Base-by-base conservation (phyloP, 1,140 invertebrate species). In the Euschistus heros region DNA sequence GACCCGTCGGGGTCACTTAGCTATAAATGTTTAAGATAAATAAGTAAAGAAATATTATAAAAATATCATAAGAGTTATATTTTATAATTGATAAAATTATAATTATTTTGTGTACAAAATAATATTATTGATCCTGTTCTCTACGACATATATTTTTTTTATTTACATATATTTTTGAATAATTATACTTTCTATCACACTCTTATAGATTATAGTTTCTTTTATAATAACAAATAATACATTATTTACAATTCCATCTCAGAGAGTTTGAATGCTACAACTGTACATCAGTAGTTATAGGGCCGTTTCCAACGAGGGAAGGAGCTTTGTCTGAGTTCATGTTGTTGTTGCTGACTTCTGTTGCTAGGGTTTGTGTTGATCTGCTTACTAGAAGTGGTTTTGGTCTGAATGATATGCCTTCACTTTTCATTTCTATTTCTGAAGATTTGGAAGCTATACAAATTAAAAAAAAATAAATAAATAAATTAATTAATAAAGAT, bases 21-120 rank as follows among this genome's bases (percentile, higher is more conserved):
- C 81, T 69, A 80, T 79, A 10, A 78, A 80, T 3, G 80, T 82
- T 57, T 81, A 78, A 55, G 72, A 74, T 30, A 30, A 10, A 37
- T 37, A 37, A 37, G 33, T 37, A 37, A 4, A 37, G 52, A 69
- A 73, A 67, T 77, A 75, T 30, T 73, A 80, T 54, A 74, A 71
- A 69, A 61, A 63, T 64, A 70, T 30, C 8, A 7, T 10, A 13
- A 50, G 13, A n/a, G 24, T 50, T 14, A 20, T n/a, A 7, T 24
- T 54, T 26, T 30, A 27, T 27, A 47, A 50, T 50, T 62, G 5
- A 8, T 33, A 18, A 33, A 13, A 63, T 7, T 8, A 63, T 46
- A 46, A 37, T 33, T 17, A 18, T n/a, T n/a, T 37, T 37, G 8
- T 37, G 10, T 37, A 37, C 33, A 37, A 10, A 37, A 37, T 6